A percentile compares a stretch with the other conserved stretches of the same genome.
Conservation (phyloP, 2,113 vertebrate species). For the Halcyon malimbica region DNA sequence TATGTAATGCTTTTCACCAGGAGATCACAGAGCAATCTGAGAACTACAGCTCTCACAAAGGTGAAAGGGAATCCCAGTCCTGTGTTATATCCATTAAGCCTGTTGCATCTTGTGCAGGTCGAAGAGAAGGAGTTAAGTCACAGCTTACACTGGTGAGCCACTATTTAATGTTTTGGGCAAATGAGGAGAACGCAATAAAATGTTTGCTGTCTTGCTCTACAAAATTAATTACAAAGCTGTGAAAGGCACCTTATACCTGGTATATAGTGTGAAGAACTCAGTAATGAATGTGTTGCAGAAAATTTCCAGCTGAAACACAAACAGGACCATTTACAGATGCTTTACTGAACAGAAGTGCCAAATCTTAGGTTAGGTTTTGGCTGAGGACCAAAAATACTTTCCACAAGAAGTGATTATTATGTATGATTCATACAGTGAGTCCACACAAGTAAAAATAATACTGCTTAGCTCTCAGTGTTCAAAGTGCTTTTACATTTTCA, state of each 20-base stretch:
- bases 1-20: neutral
- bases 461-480: slow-evolving; percentile 38
- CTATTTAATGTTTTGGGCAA: neutral
- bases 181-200: neutral
- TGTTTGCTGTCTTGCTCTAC: neutral
- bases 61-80: neutral
- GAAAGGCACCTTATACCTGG: neutral
- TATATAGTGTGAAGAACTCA: neutral
- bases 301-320: neutral
- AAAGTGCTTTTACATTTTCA: slow-evolving; percentile 50
- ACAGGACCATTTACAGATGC: neutral
- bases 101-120: neutral
- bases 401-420: slow-evolving; percentile 25
- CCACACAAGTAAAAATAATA: slow-evolving; percentile 50
- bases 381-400: slow-evolving; percentile 38
- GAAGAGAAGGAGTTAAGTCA: neutral
- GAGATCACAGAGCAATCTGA: neutral
- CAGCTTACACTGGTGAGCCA: neutral
- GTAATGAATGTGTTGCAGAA: neutral
- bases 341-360: slow-evolving; percentile 23
- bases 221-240: neutral
- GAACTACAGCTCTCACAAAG: neutral
- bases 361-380: slow-evolving; percentile 41
- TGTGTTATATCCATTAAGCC: neutral
- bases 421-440: slow-evolving; percentile 45